These are phyloP conservation scores for Sternarchorhynchus goeldii DNA, from an alignment of 2,797 vertebrate genomes.

Conservation along the genomic window DNA sequence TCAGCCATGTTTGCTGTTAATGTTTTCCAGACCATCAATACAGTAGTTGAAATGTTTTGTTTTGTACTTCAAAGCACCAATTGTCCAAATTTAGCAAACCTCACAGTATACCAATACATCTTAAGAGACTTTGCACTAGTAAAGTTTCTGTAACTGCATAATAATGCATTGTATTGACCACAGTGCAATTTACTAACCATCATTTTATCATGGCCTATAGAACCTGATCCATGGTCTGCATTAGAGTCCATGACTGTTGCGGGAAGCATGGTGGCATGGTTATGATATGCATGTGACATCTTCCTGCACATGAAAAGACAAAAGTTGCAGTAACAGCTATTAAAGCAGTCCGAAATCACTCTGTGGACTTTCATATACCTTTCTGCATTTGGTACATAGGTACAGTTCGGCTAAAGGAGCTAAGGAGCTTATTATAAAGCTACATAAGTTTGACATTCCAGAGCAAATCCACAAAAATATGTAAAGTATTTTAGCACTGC, in stretches of 20 bases:
- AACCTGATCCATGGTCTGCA: slow-evolving; percentile 12
- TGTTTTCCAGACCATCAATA: too few species aligned
- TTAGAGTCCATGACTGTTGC: slow-evolving; percentile 1
- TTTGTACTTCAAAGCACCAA: too few species aligned
- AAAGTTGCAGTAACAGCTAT: neutral
- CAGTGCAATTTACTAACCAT: slow-evolving; percentile 50
- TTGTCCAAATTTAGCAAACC: too few species aligned
- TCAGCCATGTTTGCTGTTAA: too few species aligned
- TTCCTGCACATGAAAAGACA: slow-evolving; percentile 24
- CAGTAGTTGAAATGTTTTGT: too few species aligned
- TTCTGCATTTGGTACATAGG: neutral
- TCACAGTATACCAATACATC: too few species aligned
- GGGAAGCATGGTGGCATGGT: slow-evolving; percentile 37
- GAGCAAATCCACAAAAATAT: neutral
- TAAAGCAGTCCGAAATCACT: neutral
- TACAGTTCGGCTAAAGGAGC: neutral
- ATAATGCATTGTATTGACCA: neutral
- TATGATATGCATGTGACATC: slow-evolving; percentile 40
- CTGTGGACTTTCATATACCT: neutral
- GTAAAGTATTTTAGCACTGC: neutral
- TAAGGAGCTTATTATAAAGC: neutral
- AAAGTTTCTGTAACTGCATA: neutral
- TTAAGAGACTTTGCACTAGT: neutral
- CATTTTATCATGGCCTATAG: slow-evolving; percentile 44
- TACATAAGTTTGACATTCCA: neutral